These are phyloP conservation scores for Xestoiulus laeticollis DNA, from an alignment of 2,888 invertebrate genomes.

Conservation along the genomic window DNA sequence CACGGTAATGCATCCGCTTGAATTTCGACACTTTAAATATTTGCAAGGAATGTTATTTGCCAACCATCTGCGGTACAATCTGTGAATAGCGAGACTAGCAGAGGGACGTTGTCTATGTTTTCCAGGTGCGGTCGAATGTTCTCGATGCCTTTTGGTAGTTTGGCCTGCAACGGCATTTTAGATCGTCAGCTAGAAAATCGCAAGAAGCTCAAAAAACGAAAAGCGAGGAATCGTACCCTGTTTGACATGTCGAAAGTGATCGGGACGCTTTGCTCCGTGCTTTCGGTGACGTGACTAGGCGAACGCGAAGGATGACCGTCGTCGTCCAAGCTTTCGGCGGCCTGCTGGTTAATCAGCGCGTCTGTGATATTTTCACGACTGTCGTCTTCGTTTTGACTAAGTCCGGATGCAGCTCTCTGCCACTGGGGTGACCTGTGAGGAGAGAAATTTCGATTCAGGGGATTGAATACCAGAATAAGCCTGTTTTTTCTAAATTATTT, in stretches of 20 bases:
- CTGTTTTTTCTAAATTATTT: no score
- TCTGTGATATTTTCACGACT: constrained; percentile 51
- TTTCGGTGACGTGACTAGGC: constrained; percentile 83
- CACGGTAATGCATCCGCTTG: neutral
- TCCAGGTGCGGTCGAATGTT: constrained; percentile 96
- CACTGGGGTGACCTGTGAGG: neutral
- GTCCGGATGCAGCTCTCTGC: neutral
- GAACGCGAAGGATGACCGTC: constrained; percentile 56
- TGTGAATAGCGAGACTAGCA: constrained; percentile 95
- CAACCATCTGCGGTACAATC: constrained; percentile 85
- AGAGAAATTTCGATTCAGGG: neutral
- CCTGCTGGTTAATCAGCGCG: constrained; percentile 48
- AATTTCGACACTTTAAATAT: neutral
- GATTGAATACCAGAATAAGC: neutral
- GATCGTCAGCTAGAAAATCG: constrained; percentile 25
- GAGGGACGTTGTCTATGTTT: constrained; percentile 95
- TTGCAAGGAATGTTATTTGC: neutral
- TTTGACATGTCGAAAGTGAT: constrained; percentile 93
- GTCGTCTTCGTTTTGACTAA: constrained; percentile 45
- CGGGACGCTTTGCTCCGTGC: constrained; percentile 89
- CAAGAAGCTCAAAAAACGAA: constrained; percentile 15
- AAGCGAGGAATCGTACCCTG: constrained; percentile 70
- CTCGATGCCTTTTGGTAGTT: constrained; percentile 94
- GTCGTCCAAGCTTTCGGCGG: constrained; percentile 31
- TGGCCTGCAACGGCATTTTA: constrained; percentile 73